Conservation (phyloP, 2,113 vertebrate genomes). For the Gallinago paraguaiae region DNA sequence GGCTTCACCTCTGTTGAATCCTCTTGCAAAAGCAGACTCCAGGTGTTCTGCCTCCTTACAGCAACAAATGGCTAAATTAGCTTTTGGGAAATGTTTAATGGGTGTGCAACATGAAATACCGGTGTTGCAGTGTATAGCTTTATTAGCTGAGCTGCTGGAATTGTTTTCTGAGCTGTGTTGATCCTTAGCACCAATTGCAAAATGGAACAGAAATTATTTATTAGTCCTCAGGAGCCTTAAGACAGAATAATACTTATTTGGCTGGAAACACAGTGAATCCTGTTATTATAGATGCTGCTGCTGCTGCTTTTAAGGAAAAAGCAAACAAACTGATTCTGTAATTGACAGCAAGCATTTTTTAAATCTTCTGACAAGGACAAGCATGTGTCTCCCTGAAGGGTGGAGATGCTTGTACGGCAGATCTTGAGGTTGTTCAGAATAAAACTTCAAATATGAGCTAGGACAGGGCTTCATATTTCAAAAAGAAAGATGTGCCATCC, state of each 20-base stretch:
- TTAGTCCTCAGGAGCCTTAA: not conserved
- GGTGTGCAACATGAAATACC: not conserved
- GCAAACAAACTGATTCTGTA: not conserved
- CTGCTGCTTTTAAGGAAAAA: not conserved
- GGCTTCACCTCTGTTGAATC: not conserved
- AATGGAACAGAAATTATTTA: constrained; percentile 17
- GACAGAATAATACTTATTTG: not conserved
- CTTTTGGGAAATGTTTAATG: not conserved
- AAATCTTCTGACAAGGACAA: not conserved
- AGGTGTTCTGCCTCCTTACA: constrained; percentile 23
- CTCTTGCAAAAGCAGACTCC: not conserved
- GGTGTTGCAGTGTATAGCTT: not conserved
- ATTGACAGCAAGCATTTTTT: not conserved
- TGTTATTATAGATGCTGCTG: not conserved
- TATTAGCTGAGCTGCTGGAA: constrained; percentile 35
- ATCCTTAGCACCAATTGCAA: not conserved
- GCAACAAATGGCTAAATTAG: constrained; percentile 30
- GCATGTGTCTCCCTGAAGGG: not conserved
- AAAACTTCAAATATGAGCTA: not conserved
- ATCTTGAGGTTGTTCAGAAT: rapidly evolving
- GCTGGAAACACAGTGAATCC: not conserved
- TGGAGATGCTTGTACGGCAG: not conserved
- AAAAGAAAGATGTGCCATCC: not conserved
- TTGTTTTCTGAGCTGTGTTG: constrained; percentile 11
- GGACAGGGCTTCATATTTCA: not conserved